phyloP scores from a whole-genome alignment of 2,888 invertebrate species.

The Cremastobaeus sp. region DNA sequence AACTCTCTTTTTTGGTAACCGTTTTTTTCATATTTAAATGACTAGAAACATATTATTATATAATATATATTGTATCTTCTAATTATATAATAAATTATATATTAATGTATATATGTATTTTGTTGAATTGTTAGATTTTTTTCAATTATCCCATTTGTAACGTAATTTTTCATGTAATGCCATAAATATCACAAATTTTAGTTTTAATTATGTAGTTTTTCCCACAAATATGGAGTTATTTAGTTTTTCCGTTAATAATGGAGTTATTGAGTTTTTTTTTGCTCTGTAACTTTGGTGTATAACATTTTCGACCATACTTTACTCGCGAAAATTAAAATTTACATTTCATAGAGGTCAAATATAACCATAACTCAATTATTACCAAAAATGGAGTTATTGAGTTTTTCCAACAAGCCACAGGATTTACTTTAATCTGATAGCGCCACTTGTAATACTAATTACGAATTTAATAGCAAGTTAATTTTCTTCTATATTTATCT shows the following conservation, averaged over 20 bases:
- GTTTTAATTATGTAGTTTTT: conserved; percentile 5
- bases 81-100: too few relatives aligned
- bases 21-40: too few relatives aligned
- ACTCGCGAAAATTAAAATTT: neutral
- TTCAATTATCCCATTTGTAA: neutral
- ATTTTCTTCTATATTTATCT: neutral
- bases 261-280: conserved; percentile 6
- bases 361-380: neutral
- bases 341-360: neutral
- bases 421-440: too few relatives aligned
- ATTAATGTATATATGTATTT: too few relatives aligned
- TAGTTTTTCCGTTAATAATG: conserved; percentile 3
- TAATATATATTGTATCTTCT: too few relatives aligned
- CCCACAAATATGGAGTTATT: conserved; percentile 4
- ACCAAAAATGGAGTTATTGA: conserved; percentile 3
- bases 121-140: too few relatives aligned
- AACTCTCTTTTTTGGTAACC: too few relatives aligned
- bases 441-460: neutral
- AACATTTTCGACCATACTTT: neutral
- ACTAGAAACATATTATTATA: too few relatives aligned
- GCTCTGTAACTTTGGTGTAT: neutral
- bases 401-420: conserved; percentile 8
- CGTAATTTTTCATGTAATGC: neutral
- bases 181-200: neutral
- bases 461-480: neutral